Base-by-base conservation (phyloP, 2,797 vertebrate genomes). In the Philypnodon macrostomus region DNA sequence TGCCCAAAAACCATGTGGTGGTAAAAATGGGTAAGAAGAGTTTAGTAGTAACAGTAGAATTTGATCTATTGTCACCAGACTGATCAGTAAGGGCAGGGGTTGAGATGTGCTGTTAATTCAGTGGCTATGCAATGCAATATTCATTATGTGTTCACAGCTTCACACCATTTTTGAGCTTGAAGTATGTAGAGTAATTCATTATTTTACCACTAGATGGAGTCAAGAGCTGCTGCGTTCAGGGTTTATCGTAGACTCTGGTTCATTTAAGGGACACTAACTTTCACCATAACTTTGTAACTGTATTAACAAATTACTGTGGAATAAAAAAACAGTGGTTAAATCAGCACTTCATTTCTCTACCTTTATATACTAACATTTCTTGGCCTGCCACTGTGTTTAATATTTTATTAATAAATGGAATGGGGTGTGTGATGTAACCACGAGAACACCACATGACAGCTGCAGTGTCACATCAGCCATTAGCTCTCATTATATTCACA, bases 81-180 rank as follows among this genome's bases (percentile, higher is more conserved):
- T 19, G 58, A 45, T 63, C n/a, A 65, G 65, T 75, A 55, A 48
- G 54, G 21, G 47, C 50, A 8, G 1, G 11, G 31, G 46, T 42
- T 33, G 36, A 42, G 13, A 31, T 61, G 37, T n/a, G 31, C 30
- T 32, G 41, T 33, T 36, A 7, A 30, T 12, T 16, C 10, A 17
- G n/a, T 0, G 13, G 39, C 1, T 1, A 1, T n/a, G n/a, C n/a
- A 41, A 47, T 10, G 23, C 10, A 34, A 14, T 7, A 12, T 40
- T 31, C n/a, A n/a, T n/a, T n/a, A n/a, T n/a, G n/a, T n/a, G n/a
- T n/a, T n/a, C n/a, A n/a, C n/a, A n/a, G n/a, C n/a, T n/a, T n/a
- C n/a, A n/a, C n/a, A n/a, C n/a, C n/a, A n/a, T n/a, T n/a, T n/a
- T n/a, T n/a, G n/a, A n/a, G n/a, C n/a, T n/a, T n/a, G n/a, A n/a